phyloP scores from a whole-genome alignment of 2,113 vertebrate species.

The Scortum barcoo region DNA sequence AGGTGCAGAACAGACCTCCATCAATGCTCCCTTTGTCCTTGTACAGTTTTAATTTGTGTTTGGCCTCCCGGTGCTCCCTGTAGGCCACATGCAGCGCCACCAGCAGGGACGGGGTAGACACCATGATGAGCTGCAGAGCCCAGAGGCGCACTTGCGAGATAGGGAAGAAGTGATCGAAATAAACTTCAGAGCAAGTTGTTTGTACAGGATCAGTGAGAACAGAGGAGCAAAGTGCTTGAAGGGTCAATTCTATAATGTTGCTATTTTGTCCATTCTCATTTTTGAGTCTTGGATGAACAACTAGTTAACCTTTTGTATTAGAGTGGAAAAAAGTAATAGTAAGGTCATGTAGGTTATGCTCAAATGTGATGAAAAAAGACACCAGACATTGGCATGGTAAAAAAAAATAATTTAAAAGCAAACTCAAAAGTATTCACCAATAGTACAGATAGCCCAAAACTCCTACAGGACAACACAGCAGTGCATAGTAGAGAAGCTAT shows the following conservation, averaged over 20 bases:
- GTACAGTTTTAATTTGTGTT: conserved; percentile 81
- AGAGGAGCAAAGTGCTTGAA: background rate
- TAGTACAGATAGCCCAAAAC: too few species aligned
- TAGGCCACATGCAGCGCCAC: conserved; percentile 91
- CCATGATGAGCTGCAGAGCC: conserved; percentile 92
- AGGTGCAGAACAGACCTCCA: conserved; percentile 88
- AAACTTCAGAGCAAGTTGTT: background rate
- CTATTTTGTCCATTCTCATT: background rate
- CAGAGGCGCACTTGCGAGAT: conserved; percentile 91
- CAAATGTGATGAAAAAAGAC: too few species aligned
- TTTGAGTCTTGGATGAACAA: background rate
- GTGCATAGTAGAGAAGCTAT: background rate
- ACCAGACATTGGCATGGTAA: too few species aligned
- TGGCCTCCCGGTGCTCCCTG: conserved; percentile 85
- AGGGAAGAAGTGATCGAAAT: conserved; percentile 91
- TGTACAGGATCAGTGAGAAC: too few species aligned
- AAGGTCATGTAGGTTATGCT: too few species aligned
- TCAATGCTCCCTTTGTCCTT: conserved; percentile 82
- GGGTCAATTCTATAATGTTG: background rate
- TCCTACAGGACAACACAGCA: too few species aligned
- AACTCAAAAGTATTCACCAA: too few species aligned
- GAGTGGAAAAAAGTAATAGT: too few species aligned
- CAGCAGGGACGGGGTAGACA: conserved; percentile 90
- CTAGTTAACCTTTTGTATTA: too few species aligned
- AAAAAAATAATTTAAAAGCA: too few species aligned